A percentile compares a stretch with the other conserved stretches of the same genome.
These are phyloP conservation scores for Xylota sylvarum DNA, from an alignment of 2,888 invertebrate species.

Conservation along the genomic window DNA sequence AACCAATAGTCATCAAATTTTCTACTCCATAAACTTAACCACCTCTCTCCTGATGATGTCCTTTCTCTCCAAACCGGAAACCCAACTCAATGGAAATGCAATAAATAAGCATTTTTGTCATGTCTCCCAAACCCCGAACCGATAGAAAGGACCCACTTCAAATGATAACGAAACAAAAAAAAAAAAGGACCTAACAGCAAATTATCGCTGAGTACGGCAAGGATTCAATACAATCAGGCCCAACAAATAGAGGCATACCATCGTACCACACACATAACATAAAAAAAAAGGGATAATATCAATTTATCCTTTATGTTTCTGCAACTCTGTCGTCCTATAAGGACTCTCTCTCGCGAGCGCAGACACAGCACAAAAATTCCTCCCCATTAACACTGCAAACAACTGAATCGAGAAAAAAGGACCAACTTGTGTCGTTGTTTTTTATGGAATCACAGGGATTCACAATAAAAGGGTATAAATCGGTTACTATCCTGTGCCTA, in stretches of 20 bases:
- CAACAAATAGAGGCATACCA: conserved; percentile 61
- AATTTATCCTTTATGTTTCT: conserved; percentile 74
- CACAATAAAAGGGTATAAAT: conserved; percentile 75
- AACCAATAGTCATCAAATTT: conserved; percentile 65
- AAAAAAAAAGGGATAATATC: conserved; percentile 76
- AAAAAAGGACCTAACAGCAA: conserved; percentile 59
- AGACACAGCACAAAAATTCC: conserved; percentile 65
- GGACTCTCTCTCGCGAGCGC: conserved; percentile 60
- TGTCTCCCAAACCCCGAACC: conserved; percentile 52
- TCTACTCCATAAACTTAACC: conserved; percentile 73
- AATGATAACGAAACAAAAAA: conserved; percentile 18
- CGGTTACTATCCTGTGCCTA: conserved; percentile 57
- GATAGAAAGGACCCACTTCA: conserved; percentile 60
- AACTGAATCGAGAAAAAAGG: conserved; percentile 60
- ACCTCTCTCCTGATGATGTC: conserved; percentile 38
- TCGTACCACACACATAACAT: conserved; percentile 41
- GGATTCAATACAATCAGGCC: conserved; percentile 65
- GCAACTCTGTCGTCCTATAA: conserved; percentile 46
- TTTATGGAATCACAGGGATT: conserved; percentile 68
- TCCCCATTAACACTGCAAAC: conserved; percentile 71
- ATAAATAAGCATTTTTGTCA: conserved; percentile 74
- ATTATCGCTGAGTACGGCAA: conserved; percentile 54
- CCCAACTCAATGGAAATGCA: conserved; percentile 66
- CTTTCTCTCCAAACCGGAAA: conserved; percentile 12
- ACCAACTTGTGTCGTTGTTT: conserved; percentile 57